Evolutionary conservation across 2,888 invertebrate genomes (phyloP).

Genomic region (Erebia epiphron): DNA sequence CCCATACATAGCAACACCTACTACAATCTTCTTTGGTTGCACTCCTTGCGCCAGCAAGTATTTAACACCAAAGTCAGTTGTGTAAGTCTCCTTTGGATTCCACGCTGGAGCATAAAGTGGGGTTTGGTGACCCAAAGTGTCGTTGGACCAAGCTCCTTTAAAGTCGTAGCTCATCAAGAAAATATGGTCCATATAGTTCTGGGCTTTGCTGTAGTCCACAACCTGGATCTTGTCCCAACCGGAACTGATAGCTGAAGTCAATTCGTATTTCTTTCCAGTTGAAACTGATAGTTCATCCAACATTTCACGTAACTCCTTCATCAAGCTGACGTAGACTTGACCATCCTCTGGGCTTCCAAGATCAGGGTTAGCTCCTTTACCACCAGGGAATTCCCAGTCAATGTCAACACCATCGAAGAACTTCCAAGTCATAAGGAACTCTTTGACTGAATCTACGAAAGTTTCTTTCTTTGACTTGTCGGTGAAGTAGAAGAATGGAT

Average conservation of each 20-base stretch:
- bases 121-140: slow-evolving; percentile 73
- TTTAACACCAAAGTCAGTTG: slow-evolving; percentile 76
- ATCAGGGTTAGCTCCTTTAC: slow-evolving; percentile 75
- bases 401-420: slow-evolving; percentile 79
- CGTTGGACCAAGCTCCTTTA: slow-evolving; percentile 79
- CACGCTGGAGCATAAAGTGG: slow-evolving; percentile 71
- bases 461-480: slow-evolving; percentile 68
- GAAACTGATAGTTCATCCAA: slow-evolving; percentile 67
- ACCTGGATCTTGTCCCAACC: slow-evolving; percentile 81
- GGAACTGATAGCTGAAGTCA: slow-evolving; percentile 78
- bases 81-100: slow-evolving; percentile 75
- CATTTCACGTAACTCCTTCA: slow-evolving; percentile 76
- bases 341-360: slow-evolving; percentile 74
- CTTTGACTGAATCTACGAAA: slow-evolving; percentile 74
- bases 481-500: slow-evolving; percentile 76
- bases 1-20: slow-evolving; percentile 78
- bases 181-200: slow-evolving; percentile 78
- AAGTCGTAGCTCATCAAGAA: slow-evolving; percentile 80
- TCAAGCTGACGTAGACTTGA: slow-evolving; percentile 65
- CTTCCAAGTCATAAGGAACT: slow-evolving; percentile 77
- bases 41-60: slow-evolving; percentile 75
- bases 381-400: slow-evolving; percentile 80
- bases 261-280: slow-evolving; percentile 73
- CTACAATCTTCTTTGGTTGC: slow-evolving; percentile 70
- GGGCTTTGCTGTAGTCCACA: slow-evolving; percentile 72